Evolutionary conservation across 2,797 vertebrate genomes (phyloP).

Genomic region (Cyclura pinguis): DNA sequence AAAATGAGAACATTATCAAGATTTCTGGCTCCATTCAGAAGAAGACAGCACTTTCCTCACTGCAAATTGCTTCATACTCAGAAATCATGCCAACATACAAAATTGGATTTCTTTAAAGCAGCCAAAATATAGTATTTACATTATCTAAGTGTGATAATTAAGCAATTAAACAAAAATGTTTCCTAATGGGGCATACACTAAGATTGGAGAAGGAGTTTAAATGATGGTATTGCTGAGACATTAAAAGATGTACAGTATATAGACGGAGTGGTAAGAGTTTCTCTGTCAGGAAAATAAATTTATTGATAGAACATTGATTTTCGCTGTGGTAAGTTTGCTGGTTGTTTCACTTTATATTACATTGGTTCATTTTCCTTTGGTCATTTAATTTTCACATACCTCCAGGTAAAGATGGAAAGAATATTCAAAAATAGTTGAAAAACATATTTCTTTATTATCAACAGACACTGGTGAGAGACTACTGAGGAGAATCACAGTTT

Average conservation of each 20-base stretch:
- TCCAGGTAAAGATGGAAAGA: background rate
- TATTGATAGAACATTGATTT: constrained; percentile 23
- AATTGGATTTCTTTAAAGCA: constrained; percentile 65
- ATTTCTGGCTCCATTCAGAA: constrained; percentile 65
- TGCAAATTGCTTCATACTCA: constrained; percentile 71
- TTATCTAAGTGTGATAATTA: constrained; percentile 75
- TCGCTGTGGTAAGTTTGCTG: background rate
- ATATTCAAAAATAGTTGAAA: no score
- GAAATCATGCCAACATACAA: constrained; percentile 62
- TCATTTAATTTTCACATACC: background rate
- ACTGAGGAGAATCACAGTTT: no score
- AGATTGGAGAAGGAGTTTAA: constrained; percentile 41
- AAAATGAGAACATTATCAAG: constrained; percentile 59
- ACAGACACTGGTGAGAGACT: no score
- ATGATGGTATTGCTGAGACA: constrained; percentile 34
- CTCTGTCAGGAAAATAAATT: background rate
- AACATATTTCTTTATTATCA: no score
- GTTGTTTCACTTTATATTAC: background rate
- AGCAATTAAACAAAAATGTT: constrained; percentile 68
- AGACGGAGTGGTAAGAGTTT: background rate
- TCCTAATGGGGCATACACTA: constrained; percentile 43
- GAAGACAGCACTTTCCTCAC: constrained; percentile 65
- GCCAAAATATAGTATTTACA: constrained; percentile 73
- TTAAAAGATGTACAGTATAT: constrained; percentile 32
- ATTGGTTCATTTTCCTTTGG: background rate